Percentiles rank a stretch among this genome's conserved stretches.
These are phyloP conservation scores for Thamnophis elegans DNA, from an alignment of 2,797 vertebrate species.

Conservation along the genomic window DNA sequence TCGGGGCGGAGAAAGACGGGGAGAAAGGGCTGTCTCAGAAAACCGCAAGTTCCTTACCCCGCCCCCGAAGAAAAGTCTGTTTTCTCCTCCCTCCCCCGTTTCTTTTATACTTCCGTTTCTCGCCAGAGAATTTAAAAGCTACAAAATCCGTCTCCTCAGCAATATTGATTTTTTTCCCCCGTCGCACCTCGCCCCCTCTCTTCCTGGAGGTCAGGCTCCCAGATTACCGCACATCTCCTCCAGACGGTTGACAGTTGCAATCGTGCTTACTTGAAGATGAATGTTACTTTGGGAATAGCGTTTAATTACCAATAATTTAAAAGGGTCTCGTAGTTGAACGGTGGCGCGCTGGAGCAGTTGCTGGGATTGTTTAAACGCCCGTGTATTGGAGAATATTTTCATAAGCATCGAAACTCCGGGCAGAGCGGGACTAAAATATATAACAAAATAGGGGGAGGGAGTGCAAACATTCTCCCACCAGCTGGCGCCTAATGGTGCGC, in stretches of 20 bases:
- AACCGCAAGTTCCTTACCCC: neutral
- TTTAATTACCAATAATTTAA: conserved; percentile 85
- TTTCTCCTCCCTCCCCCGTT: conserved; percentile 38
- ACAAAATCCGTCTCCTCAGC: conserved; percentile 78
- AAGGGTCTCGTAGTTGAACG: conserved; percentile 65
- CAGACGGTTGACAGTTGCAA: conserved; percentile 80
- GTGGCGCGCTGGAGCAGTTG: neutral
- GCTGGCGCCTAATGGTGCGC: neutral
- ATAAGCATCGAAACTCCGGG: conserved; percentile 36
- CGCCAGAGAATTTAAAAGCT: conserved; percentile 70
- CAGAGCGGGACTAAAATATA: conserved; percentile 43
- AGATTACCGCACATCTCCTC: conserved; percentile 77
- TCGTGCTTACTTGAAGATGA: conserved; percentile 80
- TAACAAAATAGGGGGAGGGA: neutral
- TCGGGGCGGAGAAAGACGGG: neutral
- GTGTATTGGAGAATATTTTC: conserved; percentile 67
- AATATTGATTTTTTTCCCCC: conserved; percentile 83
- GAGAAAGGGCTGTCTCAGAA: neutral
- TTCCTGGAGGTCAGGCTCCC: conserved; percentile 70
- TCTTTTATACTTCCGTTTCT: conserved; percentile 68
- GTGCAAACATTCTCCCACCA: neutral
- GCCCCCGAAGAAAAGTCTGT: conserved; percentile 36
- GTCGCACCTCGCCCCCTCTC: conserved; percentile 64
- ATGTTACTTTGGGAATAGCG: conserved; percentile 85
- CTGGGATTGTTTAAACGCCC: conserved; percentile 64